Base-by-base conservation (phyloP, 2,888 invertebrate species). In the Hetaerina titia region DNA sequence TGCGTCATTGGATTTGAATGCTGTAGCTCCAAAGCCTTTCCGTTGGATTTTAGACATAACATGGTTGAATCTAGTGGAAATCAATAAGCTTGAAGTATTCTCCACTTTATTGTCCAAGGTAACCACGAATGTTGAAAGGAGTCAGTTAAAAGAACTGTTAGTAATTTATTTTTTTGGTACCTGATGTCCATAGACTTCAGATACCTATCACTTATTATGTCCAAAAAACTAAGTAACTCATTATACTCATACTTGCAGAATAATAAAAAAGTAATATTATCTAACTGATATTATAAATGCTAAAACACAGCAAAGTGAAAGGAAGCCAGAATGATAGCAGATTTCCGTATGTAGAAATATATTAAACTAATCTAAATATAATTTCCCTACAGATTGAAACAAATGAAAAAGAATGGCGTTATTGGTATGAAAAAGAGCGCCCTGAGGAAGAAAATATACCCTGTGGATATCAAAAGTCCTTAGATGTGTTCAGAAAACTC, bases 11-110 rank as follows among this genome's bases (percentile, higher is more conserved):
- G 99, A 99, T 96, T 97, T 99, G 95, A 99, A 99, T 96, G 99
- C 99, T 6, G 99, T 99, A 0, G 97, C 98, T 4, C 99, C 99
- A 0, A 99, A 99, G 97, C 99, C 99, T 0, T 99, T 99, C 96
- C 98, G 98, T 96, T 99, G 99, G 99, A 99, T 99, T 96, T 97
- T 99, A 95, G 99, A 99, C 96, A 99, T 99, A 95, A 99, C 99
- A 0, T 99, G 99, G 99, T 97, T 99, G 81, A 99, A 99, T 97
- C 97, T 99, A 95, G 99, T 99, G 0, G 99, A 99, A 97, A 98
- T 99, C 45, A 99, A 98, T 96, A 99, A 98, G 96, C 96, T 99
- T 95, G 97, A 98, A 60, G 98, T 97, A 19, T 99, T 99, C 96
- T 97, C 97, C 2, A 98, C 98, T 96, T 98, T 99, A 94, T 97